Evolutionary conservation across 2,113 vertebrate species (phyloP).

Genomic region (Athene noctua): DNA sequence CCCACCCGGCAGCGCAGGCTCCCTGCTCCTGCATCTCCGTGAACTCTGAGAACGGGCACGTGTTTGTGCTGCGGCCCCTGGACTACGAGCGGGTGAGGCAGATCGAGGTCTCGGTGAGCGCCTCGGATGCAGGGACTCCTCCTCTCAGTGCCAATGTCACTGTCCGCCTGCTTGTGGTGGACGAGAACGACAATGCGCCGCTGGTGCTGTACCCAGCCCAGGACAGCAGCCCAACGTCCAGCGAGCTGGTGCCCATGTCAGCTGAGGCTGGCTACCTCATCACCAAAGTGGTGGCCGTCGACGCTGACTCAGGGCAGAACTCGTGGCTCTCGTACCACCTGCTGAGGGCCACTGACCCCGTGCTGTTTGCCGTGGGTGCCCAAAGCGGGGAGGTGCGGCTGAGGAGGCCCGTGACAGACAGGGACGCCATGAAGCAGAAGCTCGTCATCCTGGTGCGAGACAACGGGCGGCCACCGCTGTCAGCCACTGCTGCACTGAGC

Average conservation of each 20-base stretch:
- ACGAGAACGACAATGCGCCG: constrained; percentile 77
- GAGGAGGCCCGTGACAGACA: background rate
- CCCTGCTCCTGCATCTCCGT: constrained; percentile 57
- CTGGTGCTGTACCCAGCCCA: constrained; percentile 72
- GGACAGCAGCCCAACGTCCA: constrained; percentile 51
- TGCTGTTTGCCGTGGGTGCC: too few relatives aligned
- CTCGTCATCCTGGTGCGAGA: too few relatives aligned
- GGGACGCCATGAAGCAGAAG: background rate
- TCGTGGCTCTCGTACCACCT: constrained; percentile 36
- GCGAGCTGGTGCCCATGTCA: constrained; percentile 71
- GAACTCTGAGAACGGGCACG: background rate
- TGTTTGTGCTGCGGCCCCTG: constrained; percentile 55
- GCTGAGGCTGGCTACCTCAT: too few relatives aligned
- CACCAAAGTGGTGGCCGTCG: constrained; percentile 70
- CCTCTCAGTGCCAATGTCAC: background rate
- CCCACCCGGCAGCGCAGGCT: fast-evolving
- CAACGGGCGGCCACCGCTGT: background rate
- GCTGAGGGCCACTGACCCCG: too few relatives aligned
- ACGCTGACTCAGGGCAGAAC: constrained; percentile 65
- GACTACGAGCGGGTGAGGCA: constrained; percentile 49
- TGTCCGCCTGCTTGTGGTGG: constrained; percentile 8
- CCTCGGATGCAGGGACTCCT: background rate
- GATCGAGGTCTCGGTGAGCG: background rate
- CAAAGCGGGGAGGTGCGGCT: constrained; percentile 4
- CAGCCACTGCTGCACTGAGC: background rate